Evolutionary conservation across 2,113 vertebrate species (phyloP), one percentile per base, ranked within the genome.

Genomic region (Boleophthalmus pectinirostris): DNA sequence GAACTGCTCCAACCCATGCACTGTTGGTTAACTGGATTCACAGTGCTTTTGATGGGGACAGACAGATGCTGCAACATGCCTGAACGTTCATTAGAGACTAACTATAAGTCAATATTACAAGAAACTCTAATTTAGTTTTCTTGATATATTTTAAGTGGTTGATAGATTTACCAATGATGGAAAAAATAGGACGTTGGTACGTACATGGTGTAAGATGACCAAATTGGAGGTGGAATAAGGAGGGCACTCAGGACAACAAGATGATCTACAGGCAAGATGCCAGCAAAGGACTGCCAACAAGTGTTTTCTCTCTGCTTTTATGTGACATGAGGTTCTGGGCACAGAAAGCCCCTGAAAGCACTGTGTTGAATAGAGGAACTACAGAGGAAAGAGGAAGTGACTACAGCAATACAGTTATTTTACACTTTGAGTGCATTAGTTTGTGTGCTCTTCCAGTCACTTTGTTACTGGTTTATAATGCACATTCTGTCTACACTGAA

Each of bases 351-450:
- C 68, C 35, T 74, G 68, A 63, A 75, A 84, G 66, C 70, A 66
- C 76, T 13, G 53, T 45, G 61, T 38, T 51, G 2, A 70, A 73
- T 66, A 58, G 46, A 68, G 72, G 75, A 82, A 71, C 57, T 60
- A 25, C 29, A 23, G 76, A 77, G 49, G 29, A 69, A 79, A 70
- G 65, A 70, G 72, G 65, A 83, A 53, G 79, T 82, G 74, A 87
- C 88, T 80, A 91, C 82, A 93, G 93, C 92, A 94, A 93, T 94
- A 94, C 82, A 91, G 88, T 87, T 77, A 65, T 85, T 64, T 90
- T 51, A 82, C 72, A 80, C 75, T 77, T 43, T 25, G 70, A 78
- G 88, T 91, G 89, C 78, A 75, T 84, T 83, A 76, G 81, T 85
- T 78, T 79, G 38, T 83, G 82, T 83, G 57, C 67, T 75, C 66